Base-by-base conservation (phyloP, 2,888 invertebrate species). In the Selenia dentaria region DNA sequence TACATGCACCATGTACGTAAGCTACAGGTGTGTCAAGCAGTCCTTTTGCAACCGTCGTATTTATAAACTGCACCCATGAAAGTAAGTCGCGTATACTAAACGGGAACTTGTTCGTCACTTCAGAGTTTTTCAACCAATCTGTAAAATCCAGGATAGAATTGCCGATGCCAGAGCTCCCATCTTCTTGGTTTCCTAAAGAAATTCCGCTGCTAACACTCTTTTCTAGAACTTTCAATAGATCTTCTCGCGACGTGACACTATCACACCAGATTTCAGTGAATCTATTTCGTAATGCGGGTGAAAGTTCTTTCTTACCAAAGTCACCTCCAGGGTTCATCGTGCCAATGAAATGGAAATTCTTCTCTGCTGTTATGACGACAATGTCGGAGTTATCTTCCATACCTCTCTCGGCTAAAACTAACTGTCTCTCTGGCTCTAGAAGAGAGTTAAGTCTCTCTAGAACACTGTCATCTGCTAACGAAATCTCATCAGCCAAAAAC, bases 281-380 rank as follows among this genome's bases (percentile, higher is more conserved):
- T 33, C 99, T 94, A 90, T 99, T 99, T 36, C 99, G 92, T 35
- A 99, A 85, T 0, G 99, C 99, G 0, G 99, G 99, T 0, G 99
- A 99, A 6, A 99, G 91, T 92, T 99, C 99, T 76, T 99, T 99
- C 79, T 99, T 99, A 2, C 99, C 99, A 77, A 97, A 99, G 91
- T 99, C 99, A 0, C 99, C 99, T 6, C 99, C 99, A 4, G 99
- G 99, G 90, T 99, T 99, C 99, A 99, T 99, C 0, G 99, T 99
- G 1, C 97, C 98, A 45, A 99, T 93, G 67, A 99, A 96, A 63
- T 96, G 94, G 75, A 99, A 99, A 6, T 93, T 92, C 3, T 93
- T 76, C 42, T 96, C 95, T 0, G 94, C 92, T 27, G 95, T 92
- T 2, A 95, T 89, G 18, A 93, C 91, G 34, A 92, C 91, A 16